Evolutionary conservation across 2,113 vertebrate genomes (phyloP).

Genomic region (Lophius piscatorius): DNA sequence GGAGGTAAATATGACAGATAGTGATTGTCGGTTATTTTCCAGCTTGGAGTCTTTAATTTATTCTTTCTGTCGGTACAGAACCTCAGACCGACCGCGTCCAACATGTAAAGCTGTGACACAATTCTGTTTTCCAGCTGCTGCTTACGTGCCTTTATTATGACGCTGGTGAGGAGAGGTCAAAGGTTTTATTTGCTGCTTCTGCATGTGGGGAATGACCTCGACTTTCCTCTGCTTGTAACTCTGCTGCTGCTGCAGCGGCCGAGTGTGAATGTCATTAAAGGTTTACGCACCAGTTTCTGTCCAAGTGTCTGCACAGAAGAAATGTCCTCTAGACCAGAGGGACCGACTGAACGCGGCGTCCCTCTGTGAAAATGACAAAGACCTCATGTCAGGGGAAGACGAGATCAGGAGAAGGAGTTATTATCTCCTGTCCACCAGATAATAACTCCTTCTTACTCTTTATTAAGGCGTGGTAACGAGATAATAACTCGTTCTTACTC

Average conservation of each 20-base stretch:
- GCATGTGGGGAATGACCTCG: slow-evolving; percentile 3
- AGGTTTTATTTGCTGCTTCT: slow-evolving; percentile 37
- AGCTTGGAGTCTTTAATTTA: slow-evolving; percentile 45
- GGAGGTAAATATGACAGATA: slow-evolving; percentile 30
- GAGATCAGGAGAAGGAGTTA: too few species aligned
- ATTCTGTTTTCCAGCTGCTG: slow-evolving; percentile 49
- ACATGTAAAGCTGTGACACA: slow-evolving; percentile 1
- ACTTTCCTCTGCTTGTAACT: slow-evolving; percentile 32
- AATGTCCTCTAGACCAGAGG: slow-evolving; percentile 52
- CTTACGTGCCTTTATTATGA: slow-evolving; percentile 68
- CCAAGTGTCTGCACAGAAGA: slow-evolving; percentile 16
- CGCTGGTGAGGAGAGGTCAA: slow-evolving; percentile 13
- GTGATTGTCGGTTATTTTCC: slow-evolving; percentile 34
- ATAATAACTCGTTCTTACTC: too few species aligned
- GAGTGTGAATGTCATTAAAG: slow-evolving; percentile 55
- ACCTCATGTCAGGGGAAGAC: too few species aligned
- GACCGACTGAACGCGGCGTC: slow-evolving; percentile 31
- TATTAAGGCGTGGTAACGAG: too few species aligned
- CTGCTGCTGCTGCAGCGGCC: slow-evolving; percentile 31
- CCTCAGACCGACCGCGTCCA: slow-evolving; percentile 5
- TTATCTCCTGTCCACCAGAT: too few species aligned
- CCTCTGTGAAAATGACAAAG: background rate
- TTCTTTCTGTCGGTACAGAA: slow-evolving; percentile 56
- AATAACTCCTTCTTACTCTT: too few species aligned
- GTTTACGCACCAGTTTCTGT: slow-evolving; percentile 35